Conservation (phyloP, 2,113 vertebrate genomes). For the Seriola aureovittata region DNA sequence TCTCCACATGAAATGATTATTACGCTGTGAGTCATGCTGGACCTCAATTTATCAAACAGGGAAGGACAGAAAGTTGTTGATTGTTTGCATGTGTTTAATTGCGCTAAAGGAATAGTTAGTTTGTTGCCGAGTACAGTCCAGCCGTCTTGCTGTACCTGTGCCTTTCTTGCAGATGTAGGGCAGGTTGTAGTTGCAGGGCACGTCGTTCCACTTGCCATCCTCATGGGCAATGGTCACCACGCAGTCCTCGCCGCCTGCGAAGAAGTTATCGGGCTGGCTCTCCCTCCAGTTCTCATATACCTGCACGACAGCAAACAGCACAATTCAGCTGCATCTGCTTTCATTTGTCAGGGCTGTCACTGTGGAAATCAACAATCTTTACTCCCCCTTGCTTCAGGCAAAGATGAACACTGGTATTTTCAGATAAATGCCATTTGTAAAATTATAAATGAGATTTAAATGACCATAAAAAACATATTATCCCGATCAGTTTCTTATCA, state of each 20-base stretch:
- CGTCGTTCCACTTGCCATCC: slow-evolving; percentile 96
- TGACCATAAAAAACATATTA: not conserved
- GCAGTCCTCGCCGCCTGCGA: slow-evolving; percentile 95
- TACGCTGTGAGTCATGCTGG: not conserved
- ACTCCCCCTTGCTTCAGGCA: not conserved
- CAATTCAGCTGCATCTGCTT: slow-evolving; percentile 2
- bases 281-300: slow-evolving; percentile 97
- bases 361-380: not conserved
- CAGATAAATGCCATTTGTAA: not conserved
- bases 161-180: slow-evolving; percentile 98
- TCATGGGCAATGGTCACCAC: slow-evolving; percentile 96
- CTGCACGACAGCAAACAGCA: slow-evolving; percentile 73
- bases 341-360: not conserved
- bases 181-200: slow-evolving; percentile 99
- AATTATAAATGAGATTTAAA: not conserved
- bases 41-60: slow-evolving; percentile 1
- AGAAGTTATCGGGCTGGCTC: slow-evolving; percentile 98
- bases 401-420: not conserved
- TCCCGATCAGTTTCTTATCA: not conserved
- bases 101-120: not conserved
- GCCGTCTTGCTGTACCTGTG: slow-evolving; percentile 86
- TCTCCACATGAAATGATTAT: slow-evolving; percentile 4
- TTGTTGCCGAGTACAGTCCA: not conserved
- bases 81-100: not conserved
- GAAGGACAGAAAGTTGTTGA: not conserved